Evolutionary conservation across 2,113 vertebrate species (phyloP).

Genomic region (Eptesicus fuscus): DNA sequence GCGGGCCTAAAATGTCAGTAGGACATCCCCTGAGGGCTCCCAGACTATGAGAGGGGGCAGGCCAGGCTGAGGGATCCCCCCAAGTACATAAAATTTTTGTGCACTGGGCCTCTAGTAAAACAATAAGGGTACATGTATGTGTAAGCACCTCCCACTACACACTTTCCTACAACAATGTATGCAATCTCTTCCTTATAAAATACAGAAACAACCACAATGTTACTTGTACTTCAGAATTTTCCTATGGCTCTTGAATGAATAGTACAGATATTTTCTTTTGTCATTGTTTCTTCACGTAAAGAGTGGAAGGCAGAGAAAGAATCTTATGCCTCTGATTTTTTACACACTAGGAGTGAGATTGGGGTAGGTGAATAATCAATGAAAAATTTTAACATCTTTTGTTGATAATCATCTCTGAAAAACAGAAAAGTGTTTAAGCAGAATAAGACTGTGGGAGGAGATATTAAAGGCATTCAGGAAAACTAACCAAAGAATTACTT

Average conservation of each 20-base stretch:
- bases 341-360: not conserved
- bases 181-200: not conserved
- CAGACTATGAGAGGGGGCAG: too few species aligned
- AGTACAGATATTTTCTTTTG: not conserved
- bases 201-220: not conserved
- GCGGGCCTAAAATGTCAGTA: too few species aligned
- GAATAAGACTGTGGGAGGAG: not conserved
- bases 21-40: too few species aligned
- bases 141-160: not conserved
- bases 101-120: not conserved
- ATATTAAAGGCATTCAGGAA: not conserved
- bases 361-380: slow-evolving; percentile 9
- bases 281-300: not conserved
- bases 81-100: too few species aligned
- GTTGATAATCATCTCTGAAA: slow-evolving; percentile 38
- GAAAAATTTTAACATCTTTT: not conserved
- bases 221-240: not conserved
- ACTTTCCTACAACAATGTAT: not conserved
- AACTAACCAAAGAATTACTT: not conserved
- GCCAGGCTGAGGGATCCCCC: too few species aligned
- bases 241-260: not conserved
- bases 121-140: not conserved
- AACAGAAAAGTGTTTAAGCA: not conserved
- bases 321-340: not conserved
- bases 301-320: not conserved